phyloP scores from a whole-genome alignment of 1,140 invertebrate species.

The Drosophila rhopaloa region DNA sequence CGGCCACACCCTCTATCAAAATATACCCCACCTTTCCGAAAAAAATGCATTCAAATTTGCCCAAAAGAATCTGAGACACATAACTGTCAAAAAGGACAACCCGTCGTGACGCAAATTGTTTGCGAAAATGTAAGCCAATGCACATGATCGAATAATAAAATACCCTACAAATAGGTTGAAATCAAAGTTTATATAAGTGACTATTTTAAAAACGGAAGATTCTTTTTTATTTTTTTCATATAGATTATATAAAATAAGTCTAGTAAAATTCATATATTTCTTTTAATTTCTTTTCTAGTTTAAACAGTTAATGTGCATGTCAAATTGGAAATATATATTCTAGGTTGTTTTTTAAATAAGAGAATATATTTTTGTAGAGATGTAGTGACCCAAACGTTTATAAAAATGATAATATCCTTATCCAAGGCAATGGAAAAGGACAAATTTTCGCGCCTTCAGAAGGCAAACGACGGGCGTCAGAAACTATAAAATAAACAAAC shows the following conservation, averaged over 20 bases:
- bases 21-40: constrained; percentile 5
- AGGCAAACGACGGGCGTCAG: constrained; percentile 52
- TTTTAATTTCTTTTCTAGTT: too few species aligned
- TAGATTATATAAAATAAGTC: too few species aligned
- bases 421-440: not conserved
- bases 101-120: constrained; percentile 56
- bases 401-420: not conserved
- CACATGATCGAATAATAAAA: constrained; percentile 2
- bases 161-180: constrained; percentile 8
- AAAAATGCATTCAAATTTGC: constrained; percentile 49
- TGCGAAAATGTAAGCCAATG: not conserved
- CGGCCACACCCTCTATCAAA: constrained; percentile 42
- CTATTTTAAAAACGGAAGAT: too few species aligned
- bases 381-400: not conserved
- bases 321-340: not conserved
- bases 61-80: constrained; percentile 38
- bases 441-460: constrained; percentile 66
- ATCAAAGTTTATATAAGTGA: too few species aligned
- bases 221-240: too few species aligned
- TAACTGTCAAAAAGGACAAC: constrained; percentile 52
- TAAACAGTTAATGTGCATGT: too few species aligned
- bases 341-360: too few species aligned
- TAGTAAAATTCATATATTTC: too few species aligned
- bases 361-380: not conserved
- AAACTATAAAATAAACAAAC: constrained; percentile 84